These are phyloP conservation scores for Plagodis pulveraria DNA, from an alignment of 2,888 invertebrate genomes.

Conservation along the genomic window DNA sequence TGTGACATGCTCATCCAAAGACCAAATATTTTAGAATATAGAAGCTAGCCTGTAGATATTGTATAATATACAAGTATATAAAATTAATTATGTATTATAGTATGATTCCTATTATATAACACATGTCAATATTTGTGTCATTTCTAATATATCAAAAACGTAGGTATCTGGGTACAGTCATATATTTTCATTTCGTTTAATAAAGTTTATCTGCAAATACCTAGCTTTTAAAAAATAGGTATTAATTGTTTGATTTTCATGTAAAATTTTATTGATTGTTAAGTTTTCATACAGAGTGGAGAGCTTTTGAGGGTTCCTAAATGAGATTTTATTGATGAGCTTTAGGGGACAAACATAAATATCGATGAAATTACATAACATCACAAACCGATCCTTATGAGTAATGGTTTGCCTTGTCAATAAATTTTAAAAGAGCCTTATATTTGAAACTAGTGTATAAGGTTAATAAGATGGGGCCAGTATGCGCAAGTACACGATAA, in stretches of 20 bases:
- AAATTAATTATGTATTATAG: conserved; percentile 41
- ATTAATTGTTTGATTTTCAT: conserved; percentile 61
- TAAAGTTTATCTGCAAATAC: conserved; percentile 43
- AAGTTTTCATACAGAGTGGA: conserved; percentile 56
- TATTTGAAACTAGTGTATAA: conserved; percentile 66
- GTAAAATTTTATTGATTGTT: conserved; percentile 72
- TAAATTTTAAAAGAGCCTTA: conserved; percentile 61
- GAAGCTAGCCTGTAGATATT: conserved; percentile 75
- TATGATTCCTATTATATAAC: conserved; percentile 48
- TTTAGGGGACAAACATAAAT: conserved; percentile 44
- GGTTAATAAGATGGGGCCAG: conserved; percentile 71
- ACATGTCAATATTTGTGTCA: conserved; percentile 60
- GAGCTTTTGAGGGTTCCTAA: conserved; percentile 63
- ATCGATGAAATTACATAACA: conserved; percentile 41
- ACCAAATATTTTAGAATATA: conserved; percentile 82
- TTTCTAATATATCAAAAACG: conserved; percentile 54
- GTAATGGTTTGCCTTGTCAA: conserved; percentile 64
- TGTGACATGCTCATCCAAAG: conserved; percentile 83
- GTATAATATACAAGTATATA: conserved; percentile 58
- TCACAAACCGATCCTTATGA: conserved; percentile 50
- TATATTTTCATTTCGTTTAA: conserved; percentile 54
- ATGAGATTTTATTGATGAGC: conserved; percentile 55
- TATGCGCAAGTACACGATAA: conserved; percentile 47
- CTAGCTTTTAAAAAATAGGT: conserved; percentile 52
- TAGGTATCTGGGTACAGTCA: conserved; percentile 43